A percentile compares a stretch with the other conserved stretches of the same genome.
Evolutionary conservation across 2,888 invertebrate genomes (phyloP).

Genomic region (Strigamia crassipes): DNA sequence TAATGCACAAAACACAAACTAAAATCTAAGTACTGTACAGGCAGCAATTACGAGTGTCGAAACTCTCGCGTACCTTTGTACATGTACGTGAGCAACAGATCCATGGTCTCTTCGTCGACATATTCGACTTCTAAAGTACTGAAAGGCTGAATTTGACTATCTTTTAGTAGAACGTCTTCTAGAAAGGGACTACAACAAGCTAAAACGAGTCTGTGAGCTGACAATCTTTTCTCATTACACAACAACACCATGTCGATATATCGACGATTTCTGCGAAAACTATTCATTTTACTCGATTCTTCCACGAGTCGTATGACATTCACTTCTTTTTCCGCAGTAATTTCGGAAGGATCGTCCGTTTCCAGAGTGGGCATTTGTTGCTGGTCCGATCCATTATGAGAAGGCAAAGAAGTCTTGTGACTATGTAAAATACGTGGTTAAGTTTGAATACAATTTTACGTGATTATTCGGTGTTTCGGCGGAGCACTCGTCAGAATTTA

Average conservation of each 20-base stretch:
- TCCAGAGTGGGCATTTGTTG: not conserved
- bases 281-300: not conserved
- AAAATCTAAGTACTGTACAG: not conserved
- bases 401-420: not conserved
- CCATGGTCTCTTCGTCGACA: not conserved
- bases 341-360: not conserved
- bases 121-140: not conserved
- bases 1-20: not conserved
- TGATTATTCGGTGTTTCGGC: no score
- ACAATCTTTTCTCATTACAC: not conserved
- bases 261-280: not conserved
- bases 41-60: not conserved
- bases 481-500: not conserved
- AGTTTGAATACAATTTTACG: not conserved
- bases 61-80: not conserved
- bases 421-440: not conserved
- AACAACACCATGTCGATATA: constrained; percentile 3
- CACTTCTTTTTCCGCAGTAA: not conserved
- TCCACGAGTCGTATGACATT: not conserved
- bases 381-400: not conserved
- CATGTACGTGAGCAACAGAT: not conserved
- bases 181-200: not conserved
- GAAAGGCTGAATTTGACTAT: not conserved
- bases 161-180: not conserved
- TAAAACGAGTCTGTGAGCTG: not conserved